These are phyloP conservation scores for Lamprotornis superbus DNA, from an alignment of 2,113 vertebrate genomes.

Conservation along the genomic window DNA sequence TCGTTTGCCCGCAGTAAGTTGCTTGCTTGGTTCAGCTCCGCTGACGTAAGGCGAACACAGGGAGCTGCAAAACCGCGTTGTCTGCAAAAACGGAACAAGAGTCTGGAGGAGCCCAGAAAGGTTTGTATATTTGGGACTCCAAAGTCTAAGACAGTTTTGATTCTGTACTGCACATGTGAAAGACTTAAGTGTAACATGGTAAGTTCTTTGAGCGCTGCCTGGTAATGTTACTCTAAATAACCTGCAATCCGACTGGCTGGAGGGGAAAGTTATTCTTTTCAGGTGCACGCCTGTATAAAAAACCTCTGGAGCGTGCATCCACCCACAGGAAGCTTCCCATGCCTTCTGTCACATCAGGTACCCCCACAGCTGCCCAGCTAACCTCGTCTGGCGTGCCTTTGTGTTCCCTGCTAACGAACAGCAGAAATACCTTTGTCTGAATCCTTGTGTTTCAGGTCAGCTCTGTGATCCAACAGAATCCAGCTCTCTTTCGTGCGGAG, in stretches of 20 bases:
- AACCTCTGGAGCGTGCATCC: neutral
- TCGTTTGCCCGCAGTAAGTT: neutral
- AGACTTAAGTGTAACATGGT: neutral
- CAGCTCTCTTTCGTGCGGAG: fast-evolving
- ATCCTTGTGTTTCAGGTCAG: neutral
- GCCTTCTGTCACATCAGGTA: neutral
- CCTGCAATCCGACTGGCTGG: slow-evolving; percentile 38
- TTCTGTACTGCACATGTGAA: neutral
- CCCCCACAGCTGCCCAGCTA: neutral
- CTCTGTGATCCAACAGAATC: neutral
- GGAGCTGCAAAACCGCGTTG: neutral
- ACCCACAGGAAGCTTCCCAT: neutral
- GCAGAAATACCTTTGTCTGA: neutral
- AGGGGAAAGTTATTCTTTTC: slow-evolving; percentile 38
- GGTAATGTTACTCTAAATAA: slow-evolving; percentile 75
- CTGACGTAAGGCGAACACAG: fast-evolving
- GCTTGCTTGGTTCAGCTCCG: neutral
- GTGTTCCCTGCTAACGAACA: neutral
- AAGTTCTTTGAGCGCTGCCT: neutral
- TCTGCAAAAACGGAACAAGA: neutral
- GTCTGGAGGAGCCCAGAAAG: neutral
- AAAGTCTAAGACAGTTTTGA: neutral
- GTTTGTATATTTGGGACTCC: neutral
- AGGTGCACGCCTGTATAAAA: slow-evolving; percentile 67
- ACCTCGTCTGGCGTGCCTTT: fast-evolving